phyloP scores from a whole-genome alignment of 1,140 invertebrate genomes.

The Ridgeia piscesae region DNA sequence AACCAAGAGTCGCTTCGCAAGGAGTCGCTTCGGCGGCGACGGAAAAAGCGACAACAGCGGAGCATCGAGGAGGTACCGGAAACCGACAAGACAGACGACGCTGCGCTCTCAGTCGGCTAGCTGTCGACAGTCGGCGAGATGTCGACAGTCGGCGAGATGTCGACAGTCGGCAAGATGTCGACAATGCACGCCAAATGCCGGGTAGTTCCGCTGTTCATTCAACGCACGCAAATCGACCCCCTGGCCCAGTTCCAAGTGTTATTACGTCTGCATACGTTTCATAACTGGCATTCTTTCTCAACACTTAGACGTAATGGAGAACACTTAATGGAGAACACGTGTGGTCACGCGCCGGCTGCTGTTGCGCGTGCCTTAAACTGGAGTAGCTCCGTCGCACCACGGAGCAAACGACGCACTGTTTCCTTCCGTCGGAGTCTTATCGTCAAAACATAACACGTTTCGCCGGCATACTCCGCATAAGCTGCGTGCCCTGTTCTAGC shows the following conservation, averaged over 20 bases:
- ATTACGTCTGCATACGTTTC: not conserved
- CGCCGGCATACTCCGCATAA: not conserved
- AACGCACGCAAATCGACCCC: not conserved
- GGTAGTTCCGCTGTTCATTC: not conserved
- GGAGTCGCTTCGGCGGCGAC: not conserved
- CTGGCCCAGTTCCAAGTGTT: not conserved
- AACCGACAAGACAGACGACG: slow-evolving; percentile 11
- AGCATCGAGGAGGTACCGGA: slow-evolving; percentile 20
- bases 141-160: not conserved
- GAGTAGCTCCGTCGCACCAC: not conserved
- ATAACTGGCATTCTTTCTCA: not conserved
- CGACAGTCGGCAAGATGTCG: not conserved
- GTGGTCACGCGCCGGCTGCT: not conserved
- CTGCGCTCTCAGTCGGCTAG: not conserved
- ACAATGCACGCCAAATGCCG: not conserved
- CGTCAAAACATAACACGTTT: not conserved
- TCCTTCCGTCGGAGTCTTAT: not conserved
- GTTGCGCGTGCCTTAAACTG: not conserved
- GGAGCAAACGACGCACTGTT: not conserved
- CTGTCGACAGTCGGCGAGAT: not conserved
- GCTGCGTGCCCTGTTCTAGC: not conserved
- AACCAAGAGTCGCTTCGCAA: not conserved
- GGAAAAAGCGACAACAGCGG: slow-evolving; percentile 3
- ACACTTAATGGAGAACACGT: not conserved
- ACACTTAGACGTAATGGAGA: not conserved